Evolutionary conservation across 2,113 vertebrate genomes (phyloP).

Genomic region (Myotis davidii): DNA sequence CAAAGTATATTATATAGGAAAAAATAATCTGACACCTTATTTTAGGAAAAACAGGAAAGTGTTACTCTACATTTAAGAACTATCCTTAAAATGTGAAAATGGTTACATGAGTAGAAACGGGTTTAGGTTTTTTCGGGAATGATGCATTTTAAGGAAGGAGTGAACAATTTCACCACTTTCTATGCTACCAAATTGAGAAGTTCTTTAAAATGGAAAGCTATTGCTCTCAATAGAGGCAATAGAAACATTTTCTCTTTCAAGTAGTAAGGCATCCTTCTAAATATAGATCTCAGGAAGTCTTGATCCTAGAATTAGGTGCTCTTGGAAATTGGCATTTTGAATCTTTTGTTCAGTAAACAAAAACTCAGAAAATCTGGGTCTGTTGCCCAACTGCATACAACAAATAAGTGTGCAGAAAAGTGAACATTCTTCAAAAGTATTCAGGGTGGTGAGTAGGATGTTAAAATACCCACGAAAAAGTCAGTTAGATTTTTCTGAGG

Average conservation of each 20-base stretch:
- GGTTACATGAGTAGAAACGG: background rate
- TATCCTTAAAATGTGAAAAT: background rate
- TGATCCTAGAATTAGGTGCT: background rate
- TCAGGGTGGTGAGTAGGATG: accelerated
- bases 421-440: background rate
- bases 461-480: background rate
- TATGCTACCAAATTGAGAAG: background rate
- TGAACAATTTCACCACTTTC: background rate
- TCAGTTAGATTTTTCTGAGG: background rate
- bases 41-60: background rate
- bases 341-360: background rate
- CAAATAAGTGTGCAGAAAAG: background rate
- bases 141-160: background rate
- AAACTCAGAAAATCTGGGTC: background rate
- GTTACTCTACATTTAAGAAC: background rate
- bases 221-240: background rate
- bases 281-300: background rate
- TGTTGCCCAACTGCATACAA: background rate
- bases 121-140: background rate
- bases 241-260: background rate
- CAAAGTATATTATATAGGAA: background rate
- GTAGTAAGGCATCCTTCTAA: background rate
- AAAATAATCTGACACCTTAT: background rate
- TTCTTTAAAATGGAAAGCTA: background rate
- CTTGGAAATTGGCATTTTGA: background rate